phyloP scores from a whole-genome alignment of 1,140 invertebrate species.

The Caenorhabditis briggsae region DNA sequence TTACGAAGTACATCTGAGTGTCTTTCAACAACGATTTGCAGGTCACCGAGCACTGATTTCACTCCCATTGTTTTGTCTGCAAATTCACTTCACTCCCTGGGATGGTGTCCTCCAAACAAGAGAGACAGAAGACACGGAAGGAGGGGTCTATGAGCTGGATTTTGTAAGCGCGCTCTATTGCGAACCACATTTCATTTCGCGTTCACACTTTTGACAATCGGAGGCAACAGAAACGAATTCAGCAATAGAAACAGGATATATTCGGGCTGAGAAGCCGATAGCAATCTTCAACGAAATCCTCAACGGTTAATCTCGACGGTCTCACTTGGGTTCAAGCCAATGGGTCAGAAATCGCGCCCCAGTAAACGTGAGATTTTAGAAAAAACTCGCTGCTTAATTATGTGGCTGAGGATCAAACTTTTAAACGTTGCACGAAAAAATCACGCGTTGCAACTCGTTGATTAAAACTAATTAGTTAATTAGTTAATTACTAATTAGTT shows the following conservation, averaged over 20 bases:
- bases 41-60: slow-evolving; percentile 54
- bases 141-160: slow-evolving; percentile 48
- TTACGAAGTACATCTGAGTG: slow-evolving; percentile 60
- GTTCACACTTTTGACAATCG: not conserved
- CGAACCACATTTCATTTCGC: not conserved
- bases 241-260: not conserved
- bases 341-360: no score
- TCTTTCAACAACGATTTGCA: slow-evolving; percentile 59
- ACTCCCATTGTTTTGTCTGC: slow-evolving; percentile 20
- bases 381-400: no score
- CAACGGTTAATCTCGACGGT: no score
- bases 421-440: no score
- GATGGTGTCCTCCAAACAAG: not conserved
- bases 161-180: slow-evolving; percentile 27
- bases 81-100: not conserved
- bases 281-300: no score
- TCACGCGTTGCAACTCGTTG: no score
- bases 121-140: not conserved
- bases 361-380: no score
- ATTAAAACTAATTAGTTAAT: no score
- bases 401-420: no score
- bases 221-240: not conserved
- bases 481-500: no score
- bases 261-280: not conserved
- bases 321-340: no score